Base-by-base conservation (phyloP, 2,888 invertebrate genomes). In the Drosophila barbarae region DNA sequence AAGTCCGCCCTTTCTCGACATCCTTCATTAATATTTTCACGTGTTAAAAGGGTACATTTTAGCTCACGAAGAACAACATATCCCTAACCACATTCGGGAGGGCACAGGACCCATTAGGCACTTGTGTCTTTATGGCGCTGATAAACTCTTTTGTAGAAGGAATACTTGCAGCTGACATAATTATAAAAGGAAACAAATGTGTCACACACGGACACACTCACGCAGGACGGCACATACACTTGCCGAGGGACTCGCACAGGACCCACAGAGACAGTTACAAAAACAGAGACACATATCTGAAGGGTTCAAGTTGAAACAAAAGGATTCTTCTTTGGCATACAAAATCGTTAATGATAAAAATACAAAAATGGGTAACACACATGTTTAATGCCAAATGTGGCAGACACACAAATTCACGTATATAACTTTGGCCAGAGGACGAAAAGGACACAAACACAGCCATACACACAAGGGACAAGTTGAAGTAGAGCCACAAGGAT, bases 151-250 rank as follows among this genome's bases (percentile, higher is more conserved):
- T 53, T 66, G 84, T 79, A 83, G 74, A 73, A 71, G 36, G 74
- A 81, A 80, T 80, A 74, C 76, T 84, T 85, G 85, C 84, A 77
- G 72, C 83, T 86, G 85, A 85, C 86, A 86, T 83, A 83, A 81
- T 83, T 84, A 84, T 70, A 78, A 85, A 85, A 77, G 75, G 76
- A 84, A 77, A 74, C 80, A 83, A 80, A 83, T 84, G 74, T 74
- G 77, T 51, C 77, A 73, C 56, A 46, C 66, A 72, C 72, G 73
- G 69, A 56, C 49, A 63, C 53, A 72, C 42, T 49, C 49, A 57
- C 30, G 46, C 51, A 44, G 44, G 32, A 46, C 42, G 10, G 15
- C 51, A 26, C 59, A 61, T 36, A 64, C 53, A 47, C 47, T 70
- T 39, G 49, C 51, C 47, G 49, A 63, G 71, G 63, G 68, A 77